These are phyloP conservation scores for Salvelinus sp. DNA, from an alignment of 2,113 vertebrate species.

Conservation along the genomic window DNA sequence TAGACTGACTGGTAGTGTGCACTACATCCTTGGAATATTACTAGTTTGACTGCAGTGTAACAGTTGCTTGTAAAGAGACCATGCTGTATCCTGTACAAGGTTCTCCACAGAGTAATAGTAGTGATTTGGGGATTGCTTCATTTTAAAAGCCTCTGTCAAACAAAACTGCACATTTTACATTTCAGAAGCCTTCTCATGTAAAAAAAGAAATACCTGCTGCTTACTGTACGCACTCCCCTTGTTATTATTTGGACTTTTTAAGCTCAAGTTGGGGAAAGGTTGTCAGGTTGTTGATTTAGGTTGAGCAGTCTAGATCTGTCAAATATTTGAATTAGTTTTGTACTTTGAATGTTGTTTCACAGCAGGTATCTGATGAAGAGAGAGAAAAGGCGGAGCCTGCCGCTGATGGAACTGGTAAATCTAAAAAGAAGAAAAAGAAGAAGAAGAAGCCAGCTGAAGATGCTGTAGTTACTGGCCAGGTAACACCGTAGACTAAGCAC, in stretches of 20 bases:
- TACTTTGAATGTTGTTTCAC: neutral
- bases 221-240: neutral
- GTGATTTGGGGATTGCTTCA: neutral
- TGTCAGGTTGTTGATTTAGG: neutral
- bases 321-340: no score
- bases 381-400: slow-evolving; percentile 83
- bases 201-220: neutral
- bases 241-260: neutral
- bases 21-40: neutral
- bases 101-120: neutral
- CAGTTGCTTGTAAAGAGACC: neutral
- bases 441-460: slow-evolving; percentile 92
- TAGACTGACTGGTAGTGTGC: neutral
- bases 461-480: slow-evolving; percentile 77
- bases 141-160: neutral
- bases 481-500: slow-evolving; percentile 44
- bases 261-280: neutral
- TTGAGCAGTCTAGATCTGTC: no score
- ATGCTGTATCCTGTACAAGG: neutral
- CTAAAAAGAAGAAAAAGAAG: slow-evolving; percentile 96
- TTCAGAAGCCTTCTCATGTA: neutral
- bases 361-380: slow-evolving; percentile 88
- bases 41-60: neutral
- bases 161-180: neutral
- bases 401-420: slow-evolving; percentile 78